A percentile compares a stretch with the other conserved stretches of the same genome.
Evolutionary conservation across 2,888 invertebrate genomes (phyloP).

Genomic region (Zaprionus bogoriensis): DNA sequence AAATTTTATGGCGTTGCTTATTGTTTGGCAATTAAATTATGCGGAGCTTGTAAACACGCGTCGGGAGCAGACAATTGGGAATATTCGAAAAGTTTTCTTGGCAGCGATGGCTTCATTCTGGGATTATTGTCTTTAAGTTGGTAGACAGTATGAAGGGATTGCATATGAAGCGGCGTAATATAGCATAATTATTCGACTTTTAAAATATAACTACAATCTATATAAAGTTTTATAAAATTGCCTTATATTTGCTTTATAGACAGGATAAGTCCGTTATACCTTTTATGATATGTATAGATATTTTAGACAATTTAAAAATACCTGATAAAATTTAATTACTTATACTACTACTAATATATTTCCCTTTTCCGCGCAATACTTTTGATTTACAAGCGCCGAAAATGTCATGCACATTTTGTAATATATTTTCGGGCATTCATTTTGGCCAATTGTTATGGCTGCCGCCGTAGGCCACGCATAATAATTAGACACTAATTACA

Average conservation of each 20-base stretch:
- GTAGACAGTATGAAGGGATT: no score
- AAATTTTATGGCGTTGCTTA: constrained; percentile 41
- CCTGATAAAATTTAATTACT: no score
- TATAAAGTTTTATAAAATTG: no score
- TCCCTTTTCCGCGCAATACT: not conserved
- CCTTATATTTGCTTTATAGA: no score
- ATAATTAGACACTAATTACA: constrained; percentile 71
- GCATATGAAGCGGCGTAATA: no score
- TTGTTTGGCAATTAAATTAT: constrained; percentile 60
- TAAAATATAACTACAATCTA: no score
- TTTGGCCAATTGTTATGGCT: constrained; percentile 22
- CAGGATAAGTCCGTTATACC: no score
- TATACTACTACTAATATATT: no score
- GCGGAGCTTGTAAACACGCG: constrained; percentile 66
- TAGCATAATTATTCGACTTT: no score
- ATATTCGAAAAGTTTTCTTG: constrained; percentile 50
- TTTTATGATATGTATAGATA: no score
- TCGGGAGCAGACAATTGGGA: constrained; percentile 39
- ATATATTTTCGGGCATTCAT: constrained; percentile 36
- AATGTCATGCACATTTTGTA: constrained; percentile 29
- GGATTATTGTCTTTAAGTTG: not conserved
- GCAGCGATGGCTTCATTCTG: not conserved
- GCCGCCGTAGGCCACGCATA: constrained; percentile 26
- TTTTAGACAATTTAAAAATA: no score
- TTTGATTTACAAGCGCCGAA: constrained; percentile 8